These are phyloP conservation scores for Acanthopleura granulata DNA, from an alignment of 2,888 invertebrate species.

Conservation along the genomic window DNA sequence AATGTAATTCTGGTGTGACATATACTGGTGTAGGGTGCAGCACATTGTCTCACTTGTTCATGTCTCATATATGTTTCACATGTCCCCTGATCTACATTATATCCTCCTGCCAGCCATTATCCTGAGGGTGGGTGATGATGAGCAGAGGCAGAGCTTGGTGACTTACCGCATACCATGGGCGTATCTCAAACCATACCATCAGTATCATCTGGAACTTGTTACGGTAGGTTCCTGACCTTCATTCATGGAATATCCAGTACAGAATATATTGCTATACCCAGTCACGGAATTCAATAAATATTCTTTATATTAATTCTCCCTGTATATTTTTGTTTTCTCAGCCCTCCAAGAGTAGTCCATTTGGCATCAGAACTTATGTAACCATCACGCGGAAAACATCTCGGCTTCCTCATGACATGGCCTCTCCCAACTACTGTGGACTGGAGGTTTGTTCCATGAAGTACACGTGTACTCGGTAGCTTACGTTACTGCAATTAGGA, in stretches of 20 bases:
- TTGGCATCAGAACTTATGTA: conserved; percentile 52
- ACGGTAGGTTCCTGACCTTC: conserved; percentile 38
- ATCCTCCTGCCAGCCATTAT: conserved; percentile 44
- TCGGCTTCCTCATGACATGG: conserved; percentile 48
- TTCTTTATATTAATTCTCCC: too few species aligned
- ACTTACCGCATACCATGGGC: conserved; percentile 57
- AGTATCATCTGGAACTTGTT: conserved; percentile 64
- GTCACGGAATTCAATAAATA: too few species aligned
- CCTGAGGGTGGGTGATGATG: conserved; percentile 54
- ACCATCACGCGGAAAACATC: conserved; percentile 53
- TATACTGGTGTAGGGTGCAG: too few species aligned
- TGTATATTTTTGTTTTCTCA: conserved; percentile 35
- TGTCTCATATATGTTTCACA: too few species aligned
- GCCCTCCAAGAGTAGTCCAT: conserved; percentile 49
- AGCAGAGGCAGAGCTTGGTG: conserved; percentile 49
- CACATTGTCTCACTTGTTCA: too few species aligned
- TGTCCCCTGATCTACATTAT: too few species aligned
- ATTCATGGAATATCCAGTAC: too few species aligned
- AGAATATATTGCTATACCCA: too few species aligned
- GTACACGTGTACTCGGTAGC: too few species aligned
- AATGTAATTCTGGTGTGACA: too few species aligned
- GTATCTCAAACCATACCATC: conserved; percentile 63
- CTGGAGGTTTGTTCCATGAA: conserved; percentile 48
- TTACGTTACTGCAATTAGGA: too few species aligned
- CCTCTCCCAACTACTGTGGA: conserved; percentile 57